A percentile compares a stretch with the other conserved stretches of the same genome.
Evolutionary conservation across 2,888 invertebrate genomes (phyloP).

Genomic region (Latrodectus elegans): DNA sequence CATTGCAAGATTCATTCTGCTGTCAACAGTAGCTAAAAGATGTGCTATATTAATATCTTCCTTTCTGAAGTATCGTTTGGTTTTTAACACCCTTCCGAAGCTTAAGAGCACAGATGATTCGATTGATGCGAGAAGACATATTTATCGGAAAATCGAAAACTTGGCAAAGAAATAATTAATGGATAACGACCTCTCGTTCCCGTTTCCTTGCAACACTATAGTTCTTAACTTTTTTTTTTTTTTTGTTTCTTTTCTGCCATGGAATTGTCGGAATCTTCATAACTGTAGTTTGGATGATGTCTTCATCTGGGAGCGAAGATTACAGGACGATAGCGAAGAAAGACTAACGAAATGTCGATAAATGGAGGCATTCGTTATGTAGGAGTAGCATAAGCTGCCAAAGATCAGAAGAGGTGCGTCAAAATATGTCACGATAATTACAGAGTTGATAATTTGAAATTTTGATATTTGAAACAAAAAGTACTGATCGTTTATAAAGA

Average conservation of each 20-base stretch:
- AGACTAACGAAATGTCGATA: slow-evolving; percentile 20
- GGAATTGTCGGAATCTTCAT: background rate
- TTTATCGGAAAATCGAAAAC: slow-evolving; percentile 43
- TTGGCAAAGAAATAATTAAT: slow-evolving; percentile 32
- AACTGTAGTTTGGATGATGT: background rate
- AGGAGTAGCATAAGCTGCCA: background rate
- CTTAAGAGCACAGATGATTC: slow-evolving; percentile 14
- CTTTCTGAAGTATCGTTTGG: background rate
- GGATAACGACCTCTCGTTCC: background rate
- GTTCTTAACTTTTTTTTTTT: background rate
- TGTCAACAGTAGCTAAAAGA: slow-evolving; percentile 1
- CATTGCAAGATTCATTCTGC: background rate
- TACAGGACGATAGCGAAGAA: background rate
- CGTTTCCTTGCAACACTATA: background rate
- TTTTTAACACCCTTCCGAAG: background rate
- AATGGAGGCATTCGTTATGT: slow-evolving; percentile 30
- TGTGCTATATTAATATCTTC: slow-evolving; percentile 4
- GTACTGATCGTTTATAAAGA: too few species aligned
- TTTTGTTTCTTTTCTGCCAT: slow-evolving; percentile 16
- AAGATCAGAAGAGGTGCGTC: background rate
- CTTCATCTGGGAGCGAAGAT: background rate
- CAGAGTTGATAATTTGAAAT: too few species aligned
- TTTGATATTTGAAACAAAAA: too few species aligned
- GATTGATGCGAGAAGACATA: slow-evolving; percentile 9
- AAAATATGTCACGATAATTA: background rate